A percentile compares a stretch with the other conserved stretches of the same genome.
Conservation (phyloP, 2,113 vertebrate species). For the Larimichthys polyactis region DNA sequence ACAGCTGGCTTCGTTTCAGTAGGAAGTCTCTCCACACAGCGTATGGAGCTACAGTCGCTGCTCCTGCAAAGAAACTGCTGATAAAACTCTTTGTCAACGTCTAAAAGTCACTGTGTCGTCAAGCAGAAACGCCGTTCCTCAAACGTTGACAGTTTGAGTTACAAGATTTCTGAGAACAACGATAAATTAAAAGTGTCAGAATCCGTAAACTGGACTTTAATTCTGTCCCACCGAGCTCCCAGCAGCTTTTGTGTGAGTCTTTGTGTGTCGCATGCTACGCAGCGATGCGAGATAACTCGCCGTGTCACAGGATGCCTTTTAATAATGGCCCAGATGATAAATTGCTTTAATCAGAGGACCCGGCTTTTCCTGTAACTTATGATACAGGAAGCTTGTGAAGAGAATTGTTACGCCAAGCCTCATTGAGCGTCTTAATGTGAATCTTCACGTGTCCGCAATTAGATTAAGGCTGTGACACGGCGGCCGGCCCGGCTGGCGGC, state of each 20-base stretch:
- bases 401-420: conserved; percentile 89
- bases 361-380: conserved; percentile 86
- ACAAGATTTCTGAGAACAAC: no score
- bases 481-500: conserved; percentile 5
- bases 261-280: conserved; percentile 1
- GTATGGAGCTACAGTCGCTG: no score
- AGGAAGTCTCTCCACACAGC: no score
- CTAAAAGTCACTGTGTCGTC: no score
- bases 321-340: conserved; percentile 83
- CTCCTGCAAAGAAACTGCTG: no score
- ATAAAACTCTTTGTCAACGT: no score
- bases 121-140: no score
- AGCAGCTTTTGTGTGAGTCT: conserved; percentile 22
- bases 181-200: not conserved
- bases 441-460: conserved; percentile 87
- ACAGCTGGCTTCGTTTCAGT: no score
- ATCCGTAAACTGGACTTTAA: not conserved
- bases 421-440: conserved; percentile 90
- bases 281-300: conserved; percentile 50
- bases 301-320: conserved; percentile 70
- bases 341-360: conserved; percentile 88
- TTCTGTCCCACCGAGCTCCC: not conserved
- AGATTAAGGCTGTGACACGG: conserved; percentile 82
- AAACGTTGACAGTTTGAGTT: no score
- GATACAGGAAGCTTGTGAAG: conserved; percentile 87